Base-by-base conservation (phyloP, 2,113 vertebrate species). In the Machaerirhynchus nigripectus region DNA sequence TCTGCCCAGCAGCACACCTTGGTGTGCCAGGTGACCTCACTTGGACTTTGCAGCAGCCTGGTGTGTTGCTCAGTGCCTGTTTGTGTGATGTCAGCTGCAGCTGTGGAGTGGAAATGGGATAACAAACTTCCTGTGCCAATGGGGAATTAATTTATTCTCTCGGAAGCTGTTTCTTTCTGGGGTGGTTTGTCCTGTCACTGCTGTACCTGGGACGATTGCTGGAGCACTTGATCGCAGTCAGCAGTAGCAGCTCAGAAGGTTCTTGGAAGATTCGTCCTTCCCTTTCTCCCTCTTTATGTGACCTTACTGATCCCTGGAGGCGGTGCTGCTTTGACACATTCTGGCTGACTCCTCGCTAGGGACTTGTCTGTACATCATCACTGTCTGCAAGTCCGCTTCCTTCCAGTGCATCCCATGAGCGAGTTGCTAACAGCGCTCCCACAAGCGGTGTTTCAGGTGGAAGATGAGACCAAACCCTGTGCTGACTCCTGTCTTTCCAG, bases 321-420 rank as follows among this genome's bases (percentile, higher is more conserved):
- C 17, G 1, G 8, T 13, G 13, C 31, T 46, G 65, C 67, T 79
- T 59, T 56, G 40, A 16, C n/a, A 35, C 6, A 1, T 35, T 47
- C 21, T 14, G 12, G 35, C 35, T 63, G 6, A 13, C 31, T 37
- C 23, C 46, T 92, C 0, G 0, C 44, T 22, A 1, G 35, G 47
- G 14, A 9, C 23, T 75, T 4, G 0, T 31, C 46, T 10, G 1
- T n/a, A 4, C 9, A 2, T 64, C 3, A 12, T 68, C 0, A 2
- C 39, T 71, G 53, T 65, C 70, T 88, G 57, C 26, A 39, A 37
- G 27, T 30, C 33, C 18, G 10, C 39, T 28, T 81, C 55, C 37
- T 63, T 79, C 39, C 26, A 6, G 73, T 5, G 1, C 35, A 11
- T 79, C 31, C 69, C 15, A 1, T 1, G 2, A 49, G 33, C 1